These are phyloP conservation scores for Tiliqua scincoides DNA, from an alignment of 2,113 vertebrate species.

Conservation along the genomic window DNA sequence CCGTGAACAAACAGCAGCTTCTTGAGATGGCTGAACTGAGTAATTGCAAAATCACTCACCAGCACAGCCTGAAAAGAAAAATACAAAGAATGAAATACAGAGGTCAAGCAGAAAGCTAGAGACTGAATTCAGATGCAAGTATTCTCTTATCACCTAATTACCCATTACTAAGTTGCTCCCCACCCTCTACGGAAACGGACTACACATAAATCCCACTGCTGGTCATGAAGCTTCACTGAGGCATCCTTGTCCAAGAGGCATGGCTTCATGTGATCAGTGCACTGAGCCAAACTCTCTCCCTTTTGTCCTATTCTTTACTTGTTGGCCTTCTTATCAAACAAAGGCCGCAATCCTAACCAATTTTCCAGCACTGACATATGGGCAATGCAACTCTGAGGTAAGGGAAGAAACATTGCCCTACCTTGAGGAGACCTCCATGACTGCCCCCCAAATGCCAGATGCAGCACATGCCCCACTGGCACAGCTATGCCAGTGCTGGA, in stretches of 20 bases:
- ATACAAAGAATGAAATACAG: background rate
- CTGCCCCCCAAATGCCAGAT: too few relatives aligned
- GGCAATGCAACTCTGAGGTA: too few relatives aligned
- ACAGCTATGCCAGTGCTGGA: too few relatives aligned
- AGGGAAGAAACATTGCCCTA: too few relatives aligned
- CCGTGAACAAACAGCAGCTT: conserved; percentile 84
- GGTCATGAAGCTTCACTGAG: background rate
- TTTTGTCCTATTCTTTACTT: background rate
- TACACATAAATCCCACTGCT: background rate
- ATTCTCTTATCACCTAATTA: background rate
- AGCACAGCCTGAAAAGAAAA: conserved; percentile 78
- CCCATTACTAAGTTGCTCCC: too few relatives aligned
- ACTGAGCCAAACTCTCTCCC: background rate
- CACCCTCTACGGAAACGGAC: too few relatives aligned
- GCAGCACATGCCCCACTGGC: too few relatives aligned
- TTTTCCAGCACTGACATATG: too few relatives aligned
- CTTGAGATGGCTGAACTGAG: conserved; percentile 79
- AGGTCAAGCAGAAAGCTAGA: background rate
- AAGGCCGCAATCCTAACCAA: too few relatives aligned
- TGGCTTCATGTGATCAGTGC: background rate
- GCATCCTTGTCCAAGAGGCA: background rate
- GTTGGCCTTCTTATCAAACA: background rate
- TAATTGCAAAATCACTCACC: conserved; percentile 87
- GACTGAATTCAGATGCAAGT: background rate
- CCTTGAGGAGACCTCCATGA: too few relatives aligned